Base-by-base conservation (phyloP, 2,888 invertebrate genomes). In the Pardosa pseudoannulata region DNA sequence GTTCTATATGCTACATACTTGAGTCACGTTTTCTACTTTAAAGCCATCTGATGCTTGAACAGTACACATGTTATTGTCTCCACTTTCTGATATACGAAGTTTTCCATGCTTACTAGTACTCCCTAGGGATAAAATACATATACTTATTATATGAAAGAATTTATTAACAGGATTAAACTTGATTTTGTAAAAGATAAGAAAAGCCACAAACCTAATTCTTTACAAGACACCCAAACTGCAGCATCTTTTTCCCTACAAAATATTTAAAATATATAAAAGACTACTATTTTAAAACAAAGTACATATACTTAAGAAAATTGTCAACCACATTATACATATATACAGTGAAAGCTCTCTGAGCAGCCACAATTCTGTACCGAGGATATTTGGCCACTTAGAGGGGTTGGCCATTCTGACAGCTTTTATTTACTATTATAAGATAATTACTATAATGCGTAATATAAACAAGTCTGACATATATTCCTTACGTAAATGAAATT, bases 71-170 rank as follows among this genome's bases (percentile, higher is more conserved):
- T 28, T 28, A 28, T 71, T 74, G 62, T 71, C 65, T 68, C 73
- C 64, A 39, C 70, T 46, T 13, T 41, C 56, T 89, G 89, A 90
- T 50, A 91, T 92, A 19, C 92, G 92, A 31, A 92, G 91, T 72
- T 94, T 74, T 5, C 88, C 88, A 79, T 88, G 88, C 16, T 65
- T 79, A 27, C 88, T 74, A 50, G 11, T 46, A 32, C 62, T 70
- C 46, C 72, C 81, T 87, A 27, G 16, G 13, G 13, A 3, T 28
- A n/a, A n/a, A 7, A 32, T 0, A 6, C 16, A 32, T 31, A 32
- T 1, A 73, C 27, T 29, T 39, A 7, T 50, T 41, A 31, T 29
- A 9, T 70, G 0, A 32, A 70, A 19, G 32, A 70, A 29, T 19
- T 16, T 19, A 50, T 19, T 16, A 9, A 50, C 16, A 50, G 11